A percentile compares a stretch with the other conserved stretches of the same genome.
These are phyloP conservation scores for Lasioglossum oenotherae DNA, from an alignment of 2,888 invertebrate species.

Conservation along the genomic window DNA sequence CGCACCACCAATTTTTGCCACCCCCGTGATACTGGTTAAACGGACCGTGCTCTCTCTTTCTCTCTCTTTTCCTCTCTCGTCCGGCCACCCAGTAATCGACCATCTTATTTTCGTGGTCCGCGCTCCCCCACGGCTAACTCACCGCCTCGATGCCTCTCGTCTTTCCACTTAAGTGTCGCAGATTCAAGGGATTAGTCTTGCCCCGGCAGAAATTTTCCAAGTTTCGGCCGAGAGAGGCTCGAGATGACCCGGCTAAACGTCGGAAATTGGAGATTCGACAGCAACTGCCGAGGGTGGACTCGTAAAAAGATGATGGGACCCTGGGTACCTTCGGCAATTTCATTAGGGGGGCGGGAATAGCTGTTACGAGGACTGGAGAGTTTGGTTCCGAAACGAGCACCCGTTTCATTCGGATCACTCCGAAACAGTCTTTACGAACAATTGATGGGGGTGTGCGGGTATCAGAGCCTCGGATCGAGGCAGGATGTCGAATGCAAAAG, in stretches of 20 bases:
- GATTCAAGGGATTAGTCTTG: not conserved
- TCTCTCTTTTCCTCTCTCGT: not conserved
- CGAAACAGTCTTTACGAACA: not conserved
- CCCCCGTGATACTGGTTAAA: constrained; percentile 19
- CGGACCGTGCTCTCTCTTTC: constrained; percentile 13
- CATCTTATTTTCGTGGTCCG: constrained; percentile 33
- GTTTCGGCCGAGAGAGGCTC: not conserved
- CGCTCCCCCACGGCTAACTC: constrained; percentile 6
- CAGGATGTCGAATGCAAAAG: too few species aligned
- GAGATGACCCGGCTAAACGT: not conserved
- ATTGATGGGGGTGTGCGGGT: not conserved
- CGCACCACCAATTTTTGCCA: constrained; percentile 18
- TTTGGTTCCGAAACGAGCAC: not conserved
- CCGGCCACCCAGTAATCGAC: constrained; percentile 31
- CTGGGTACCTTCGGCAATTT: not conserved
- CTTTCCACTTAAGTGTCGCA: not conserved
- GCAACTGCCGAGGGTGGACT: not conserved
- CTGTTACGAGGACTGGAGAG: not conserved
- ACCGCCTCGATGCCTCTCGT: not conserved
- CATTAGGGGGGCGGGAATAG: not conserved
- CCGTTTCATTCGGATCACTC: not conserved
- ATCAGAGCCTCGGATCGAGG: too few species aligned
- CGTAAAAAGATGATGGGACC: not conserved
- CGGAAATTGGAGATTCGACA: not conserved
- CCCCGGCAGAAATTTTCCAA: constrained; percentile 5